phyloP scores from a whole-genome alignment of 2,797 vertebrate genomes.

The Squalus acanthias region DNA sequence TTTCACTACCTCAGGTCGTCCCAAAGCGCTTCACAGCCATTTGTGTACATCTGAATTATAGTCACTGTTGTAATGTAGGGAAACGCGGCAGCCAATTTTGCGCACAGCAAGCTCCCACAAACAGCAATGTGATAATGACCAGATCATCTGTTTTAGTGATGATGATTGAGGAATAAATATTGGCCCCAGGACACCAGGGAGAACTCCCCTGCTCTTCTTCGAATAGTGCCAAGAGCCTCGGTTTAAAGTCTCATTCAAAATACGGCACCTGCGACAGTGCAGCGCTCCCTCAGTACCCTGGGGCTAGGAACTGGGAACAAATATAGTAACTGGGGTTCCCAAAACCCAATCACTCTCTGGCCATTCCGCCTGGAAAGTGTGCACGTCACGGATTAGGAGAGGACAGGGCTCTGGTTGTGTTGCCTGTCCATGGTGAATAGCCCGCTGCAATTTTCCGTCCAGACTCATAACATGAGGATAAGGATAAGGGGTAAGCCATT shows the following conservation, averaged over 20 bases:
- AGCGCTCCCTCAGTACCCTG: neutral
- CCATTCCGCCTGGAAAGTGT: neutral
- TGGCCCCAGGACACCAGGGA: neutral
- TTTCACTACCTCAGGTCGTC: neutral
- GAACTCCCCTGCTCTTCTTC: neutral
- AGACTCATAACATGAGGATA: neutral
- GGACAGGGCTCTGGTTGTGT: neutral
- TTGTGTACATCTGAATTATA: neutral
- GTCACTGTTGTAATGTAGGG: neutral
- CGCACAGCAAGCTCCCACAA: neutral
- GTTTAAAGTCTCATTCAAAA: neutral
- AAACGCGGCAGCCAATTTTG: neutral
- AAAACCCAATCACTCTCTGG: neutral
- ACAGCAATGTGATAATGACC: neutral
- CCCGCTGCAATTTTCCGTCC: neutral
- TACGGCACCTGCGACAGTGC: neutral
- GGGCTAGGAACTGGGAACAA: neutral
- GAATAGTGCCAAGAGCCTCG: neutral
- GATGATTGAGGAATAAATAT: neutral
- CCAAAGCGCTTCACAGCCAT: neutral
- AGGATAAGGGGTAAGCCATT: too few relatives aligned
- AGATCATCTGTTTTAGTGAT: neutral
- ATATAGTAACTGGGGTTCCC: neutral
- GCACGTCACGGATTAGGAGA: neutral
- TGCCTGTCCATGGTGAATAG: neutral